These are phyloP conservation scores for Syngnathus scovelli DNA, from an alignment of 2,113 vertebrate genomes.

Conservation along the genomic window DNA sequence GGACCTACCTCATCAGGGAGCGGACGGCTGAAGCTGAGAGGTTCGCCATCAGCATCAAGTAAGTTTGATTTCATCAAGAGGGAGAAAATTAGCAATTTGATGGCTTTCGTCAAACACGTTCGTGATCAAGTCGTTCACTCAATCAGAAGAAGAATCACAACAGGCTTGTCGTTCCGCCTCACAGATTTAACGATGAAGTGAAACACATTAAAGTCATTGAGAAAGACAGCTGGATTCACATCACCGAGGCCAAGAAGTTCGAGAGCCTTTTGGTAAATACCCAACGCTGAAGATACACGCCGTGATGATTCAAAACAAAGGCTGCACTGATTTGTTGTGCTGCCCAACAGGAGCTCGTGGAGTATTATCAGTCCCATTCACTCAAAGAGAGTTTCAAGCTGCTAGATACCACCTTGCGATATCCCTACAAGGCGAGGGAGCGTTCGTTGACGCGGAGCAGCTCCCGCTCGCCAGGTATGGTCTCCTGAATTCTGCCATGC, in stretches of 20 bases:
- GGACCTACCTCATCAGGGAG: slow-evolving; percentile 95
- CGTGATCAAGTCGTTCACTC: not conserved
- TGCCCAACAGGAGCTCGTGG: slow-evolving; percentile 84
- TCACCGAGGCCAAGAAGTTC: slow-evolving; percentile 97
- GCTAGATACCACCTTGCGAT: slow-evolving; percentile 88
- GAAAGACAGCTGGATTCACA: slow-evolving; percentile 96
- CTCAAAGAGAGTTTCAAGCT: slow-evolving; percentile 98
- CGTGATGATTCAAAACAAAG: not conserved
- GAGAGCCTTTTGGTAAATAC: slow-evolving; percentile 84
- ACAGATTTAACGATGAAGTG: slow-evolving; percentile 95
- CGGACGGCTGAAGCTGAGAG: slow-evolving; percentile 90
- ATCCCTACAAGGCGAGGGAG: slow-evolving; percentile 89
- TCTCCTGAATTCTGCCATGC: not conserved
- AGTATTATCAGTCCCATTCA: slow-evolving; percentile 94
- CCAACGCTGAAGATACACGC: not conserved
- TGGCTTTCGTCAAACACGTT: slow-evolving; percentile 13
- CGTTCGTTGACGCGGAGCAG: slow-evolving; percentile 76
- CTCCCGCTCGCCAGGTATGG: slow-evolving; percentile 84
- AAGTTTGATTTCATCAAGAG: slow-evolving; percentile 38
- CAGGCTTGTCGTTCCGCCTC: not conserved
- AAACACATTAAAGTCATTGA: slow-evolving; percentile 98
- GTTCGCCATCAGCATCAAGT: slow-evolving; percentile 99
- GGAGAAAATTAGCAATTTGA: slow-evolving; percentile 5
- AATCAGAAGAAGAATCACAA: not conserved
- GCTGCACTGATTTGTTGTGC: not conserved